These are phyloP conservation scores for Ormyrus labotus DNA, from an alignment of 2,888 invertebrate species.

Conservation along the genomic window DNA sequence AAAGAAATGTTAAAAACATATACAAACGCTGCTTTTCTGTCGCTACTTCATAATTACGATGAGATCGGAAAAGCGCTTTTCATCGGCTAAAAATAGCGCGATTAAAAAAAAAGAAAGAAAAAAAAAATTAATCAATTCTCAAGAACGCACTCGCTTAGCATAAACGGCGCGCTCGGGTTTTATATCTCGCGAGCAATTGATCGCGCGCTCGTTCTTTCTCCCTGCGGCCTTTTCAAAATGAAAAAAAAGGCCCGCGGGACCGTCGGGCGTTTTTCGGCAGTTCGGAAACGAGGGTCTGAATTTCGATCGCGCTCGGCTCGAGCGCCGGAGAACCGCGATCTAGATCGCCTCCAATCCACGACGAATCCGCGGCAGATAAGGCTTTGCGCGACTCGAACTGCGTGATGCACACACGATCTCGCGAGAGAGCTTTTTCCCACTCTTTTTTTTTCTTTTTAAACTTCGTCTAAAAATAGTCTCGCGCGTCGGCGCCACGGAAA, in stretches of 20 bases:
- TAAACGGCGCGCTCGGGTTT: too few species aligned
- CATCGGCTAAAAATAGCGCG: too few species aligned
- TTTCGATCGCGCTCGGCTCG: conserved; percentile 25
- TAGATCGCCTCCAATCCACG: conserved; percentile 17
- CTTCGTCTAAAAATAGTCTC: conserved; percentile 8
- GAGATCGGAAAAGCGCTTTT: too few species aligned
- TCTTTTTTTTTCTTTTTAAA: neutral
- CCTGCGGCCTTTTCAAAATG: neutral
- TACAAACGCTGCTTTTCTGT: too few species aligned
- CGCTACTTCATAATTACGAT: too few species aligned
- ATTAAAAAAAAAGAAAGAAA: too few species aligned
- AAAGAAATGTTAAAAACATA: too few species aligned
- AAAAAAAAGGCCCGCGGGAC: too few species aligned
- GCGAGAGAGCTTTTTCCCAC: neutral
- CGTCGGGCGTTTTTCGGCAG: neutral
- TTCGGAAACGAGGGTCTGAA: conserved; percentile 10
- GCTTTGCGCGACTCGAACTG: neutral
- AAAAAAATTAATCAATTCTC: too few species aligned
- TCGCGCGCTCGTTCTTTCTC: neutral
- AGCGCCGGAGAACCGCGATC: conserved; percentile 20
- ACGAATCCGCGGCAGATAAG: conserved; percentile 27
- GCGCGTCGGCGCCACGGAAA: neutral
- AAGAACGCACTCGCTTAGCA: too few species aligned
- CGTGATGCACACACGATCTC: neutral
- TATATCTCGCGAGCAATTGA: too few species aligned